These are phyloP conservation scores for Troilus luridus DNA, from an alignment of 2,888 invertebrate species.

Conservation along the genomic window DNA sequence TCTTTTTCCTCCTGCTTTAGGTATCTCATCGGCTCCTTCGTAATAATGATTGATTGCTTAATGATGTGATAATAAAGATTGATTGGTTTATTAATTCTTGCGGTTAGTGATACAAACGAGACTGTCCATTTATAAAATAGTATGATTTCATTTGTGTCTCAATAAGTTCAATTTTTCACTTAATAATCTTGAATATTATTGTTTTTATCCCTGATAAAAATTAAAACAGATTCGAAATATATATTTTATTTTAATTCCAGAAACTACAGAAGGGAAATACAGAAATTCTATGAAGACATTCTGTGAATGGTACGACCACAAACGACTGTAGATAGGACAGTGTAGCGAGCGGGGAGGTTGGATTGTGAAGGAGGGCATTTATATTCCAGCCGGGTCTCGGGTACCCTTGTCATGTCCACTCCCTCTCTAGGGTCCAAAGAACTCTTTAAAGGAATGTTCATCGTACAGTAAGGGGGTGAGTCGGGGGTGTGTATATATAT, in stretches of 20 bases:
- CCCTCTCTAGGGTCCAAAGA: not conserved
- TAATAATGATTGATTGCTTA: too few species aligned
- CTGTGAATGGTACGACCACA: not conserved
- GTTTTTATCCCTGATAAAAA: too few species aligned
- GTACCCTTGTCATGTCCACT: not conserved
- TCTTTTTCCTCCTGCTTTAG: too few species aligned
- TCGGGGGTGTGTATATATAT: not conserved
- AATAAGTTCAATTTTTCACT: too few species aligned
- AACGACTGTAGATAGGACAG: not conserved
- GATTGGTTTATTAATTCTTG: too few species aligned
- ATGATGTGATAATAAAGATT: too few species aligned
- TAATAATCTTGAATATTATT: too few species aligned
- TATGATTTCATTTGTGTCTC: too few species aligned
- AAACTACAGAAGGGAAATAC: not conserved
- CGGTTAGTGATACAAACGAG: too few species aligned
- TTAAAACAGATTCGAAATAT: not conserved
- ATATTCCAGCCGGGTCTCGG: not conserved
- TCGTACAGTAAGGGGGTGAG: not conserved
- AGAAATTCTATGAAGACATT: not conserved
- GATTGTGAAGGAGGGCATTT: slow-evolving; percentile 20
- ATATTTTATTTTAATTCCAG: not conserved
- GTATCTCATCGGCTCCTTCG: too few species aligned
- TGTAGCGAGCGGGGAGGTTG: not conserved
- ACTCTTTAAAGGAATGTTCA: not conserved
- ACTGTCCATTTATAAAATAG: too few species aligned